A percentile compares a stretch with the other conserved stretches of the same genome.
These are phyloP conservation scores for Corapipo altera DNA, from an alignment of 2,113 vertebrate species.

Conservation along the genomic window DNA sequence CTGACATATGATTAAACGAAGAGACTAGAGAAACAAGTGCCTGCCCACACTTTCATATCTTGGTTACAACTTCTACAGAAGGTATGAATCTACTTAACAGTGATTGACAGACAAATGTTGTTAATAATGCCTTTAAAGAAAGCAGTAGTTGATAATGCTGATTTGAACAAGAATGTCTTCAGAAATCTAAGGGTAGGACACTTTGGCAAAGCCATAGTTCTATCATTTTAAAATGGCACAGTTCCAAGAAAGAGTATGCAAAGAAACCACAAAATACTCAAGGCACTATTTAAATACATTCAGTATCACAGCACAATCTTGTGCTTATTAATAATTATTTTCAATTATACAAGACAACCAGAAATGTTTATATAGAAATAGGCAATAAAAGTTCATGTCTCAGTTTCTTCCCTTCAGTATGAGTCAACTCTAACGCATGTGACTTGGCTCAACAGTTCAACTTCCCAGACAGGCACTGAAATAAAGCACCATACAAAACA, in stretches of 20 bases:
- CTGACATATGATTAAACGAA: neutral
- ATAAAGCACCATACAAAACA: neutral
- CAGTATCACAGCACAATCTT: neutral
- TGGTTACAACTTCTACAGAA: slow-evolving; percentile 8
- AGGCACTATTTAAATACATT: neutral
- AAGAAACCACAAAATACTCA: neutral
- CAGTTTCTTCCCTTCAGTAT: neutral
- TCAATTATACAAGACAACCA: neutral
- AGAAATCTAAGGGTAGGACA: neutral
- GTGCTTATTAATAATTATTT: neutral
- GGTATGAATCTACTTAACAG: neutral
- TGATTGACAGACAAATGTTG: neutral
- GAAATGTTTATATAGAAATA: neutral
- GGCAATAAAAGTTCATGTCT: neutral
- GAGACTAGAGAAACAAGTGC: neutral
- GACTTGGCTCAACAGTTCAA: neutral
- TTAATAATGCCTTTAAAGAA: neutral
- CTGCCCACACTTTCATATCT: neutral
- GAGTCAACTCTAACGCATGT: neutral
- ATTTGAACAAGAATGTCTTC: neutral
- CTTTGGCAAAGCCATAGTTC: neutral
- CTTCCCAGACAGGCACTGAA: neutral
- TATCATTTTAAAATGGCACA: neutral
- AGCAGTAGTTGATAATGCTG: neutral
- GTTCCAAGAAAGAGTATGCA: neutral